Evolutionary conservation across 2,797 vertebrate genomes (phyloP), one percentile per base, ranked within the genome.

Genomic region (Spinus pinus): DNA sequence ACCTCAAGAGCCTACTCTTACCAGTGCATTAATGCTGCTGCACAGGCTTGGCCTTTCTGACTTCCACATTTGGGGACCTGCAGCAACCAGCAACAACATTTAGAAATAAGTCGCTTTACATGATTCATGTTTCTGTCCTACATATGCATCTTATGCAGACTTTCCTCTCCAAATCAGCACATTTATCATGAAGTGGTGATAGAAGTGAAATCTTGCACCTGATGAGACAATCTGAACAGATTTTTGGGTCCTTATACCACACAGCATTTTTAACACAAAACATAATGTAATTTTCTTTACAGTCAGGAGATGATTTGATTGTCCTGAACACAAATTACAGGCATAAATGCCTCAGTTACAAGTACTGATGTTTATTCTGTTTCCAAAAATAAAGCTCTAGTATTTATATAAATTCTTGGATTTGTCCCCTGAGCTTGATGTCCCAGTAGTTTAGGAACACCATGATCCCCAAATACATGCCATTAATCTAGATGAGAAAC

Each of bases 311-410:
- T 31, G 2, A 71, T 37, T 41, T 78, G 37, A 67, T 93, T 69
- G 57, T 54, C 80, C 90, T 67, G 47, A 84, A 85, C 71, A 77
- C 13, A 91, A 88, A 10, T 12, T 14, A 71, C 31, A 81, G 61
- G 58, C 30, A 27, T 31, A 90, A 93, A 90, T 19, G 44, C 33
- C 83, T 85, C 27, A 2, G 49, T 75, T 79, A 73, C 31, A 69
- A 39, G 51, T 25, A 77, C 37, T 49, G 21, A 46, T 49, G 27
- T 60, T 91, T 92, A 84, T 69, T 56, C 47, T 53, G 30, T 6
- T 65, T 53, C 50, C 39, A 96, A 90, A 96, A 88, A 86, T 69
- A 93, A 93, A 92, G n/a, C 37, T 56, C 51, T 16, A 51, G 14
- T 54, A 72, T 79, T 81, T 65, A 75, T 14, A 30, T 22, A 81